Evolutionary conservation across 2,888 invertebrate genomes (phyloP).

Genomic region (Diplazon laetatorius): DNA sequence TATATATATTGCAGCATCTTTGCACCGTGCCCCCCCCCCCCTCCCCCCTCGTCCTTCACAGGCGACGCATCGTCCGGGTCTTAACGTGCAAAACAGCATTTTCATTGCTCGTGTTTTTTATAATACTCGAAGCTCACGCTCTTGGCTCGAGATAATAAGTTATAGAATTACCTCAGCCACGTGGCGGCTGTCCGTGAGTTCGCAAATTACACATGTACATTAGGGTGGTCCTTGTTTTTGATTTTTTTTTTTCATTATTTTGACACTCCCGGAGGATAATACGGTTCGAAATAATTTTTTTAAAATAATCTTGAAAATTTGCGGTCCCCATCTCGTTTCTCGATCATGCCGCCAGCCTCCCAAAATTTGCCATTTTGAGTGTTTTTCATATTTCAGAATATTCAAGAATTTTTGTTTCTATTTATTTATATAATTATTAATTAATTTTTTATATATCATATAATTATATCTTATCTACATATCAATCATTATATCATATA

Average conservation of each 20-base stretch:
- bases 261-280: background rate
- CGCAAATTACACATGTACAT: conserved; percentile 1
- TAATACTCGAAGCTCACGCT: conserved; percentile 8
- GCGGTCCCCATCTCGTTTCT: too few relatives aligned
- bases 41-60: background rate
- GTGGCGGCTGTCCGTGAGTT: conserved; percentile 21
- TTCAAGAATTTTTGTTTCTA: too few relatives aligned
- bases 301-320: too few relatives aligned
- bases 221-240: conserved; percentile 6
- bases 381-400: too few relatives aligned
- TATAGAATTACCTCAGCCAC: conserved; percentile 42
- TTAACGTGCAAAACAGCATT: background rate
- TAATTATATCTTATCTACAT: too few relatives aligned
- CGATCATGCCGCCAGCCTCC: too few relatives aligned
- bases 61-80: background rate
- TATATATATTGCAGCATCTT: conserved; percentile 35
- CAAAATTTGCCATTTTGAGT: too few relatives aligned
- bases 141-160: conserved; percentile 15
- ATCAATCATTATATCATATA: too few relatives aligned
- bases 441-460: too few relatives aligned
- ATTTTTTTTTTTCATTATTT: conserved; percentile 24
- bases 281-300: too few relatives aligned
- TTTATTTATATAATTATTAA: too few relatives aligned
- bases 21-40: background rate
- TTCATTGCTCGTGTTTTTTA: background rate